Evolutionary conservation across 1,140 invertebrate species (phyloP).

Genomic region (Palaemon carinicauda): DNA sequence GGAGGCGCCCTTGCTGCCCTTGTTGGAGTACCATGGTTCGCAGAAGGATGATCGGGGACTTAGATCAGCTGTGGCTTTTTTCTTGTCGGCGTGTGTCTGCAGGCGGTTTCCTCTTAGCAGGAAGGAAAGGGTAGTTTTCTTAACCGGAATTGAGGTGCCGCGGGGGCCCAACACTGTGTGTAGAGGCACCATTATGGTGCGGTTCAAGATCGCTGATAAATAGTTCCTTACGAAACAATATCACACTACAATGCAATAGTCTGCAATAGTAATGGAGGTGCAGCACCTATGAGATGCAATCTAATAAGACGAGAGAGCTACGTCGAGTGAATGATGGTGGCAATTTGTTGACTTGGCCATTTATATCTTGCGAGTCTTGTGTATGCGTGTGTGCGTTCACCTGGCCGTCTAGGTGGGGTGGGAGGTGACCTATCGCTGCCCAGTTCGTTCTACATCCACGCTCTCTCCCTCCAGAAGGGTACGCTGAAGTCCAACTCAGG

Average conservation of each 20-base stretch:
- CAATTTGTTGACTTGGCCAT: neutral
- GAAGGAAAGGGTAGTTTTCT: neutral
- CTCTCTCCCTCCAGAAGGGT: neutral
- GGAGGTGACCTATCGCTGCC: neutral
- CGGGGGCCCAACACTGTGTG: neutral
- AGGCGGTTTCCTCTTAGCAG: neutral
- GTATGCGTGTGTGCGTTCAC: neutral
- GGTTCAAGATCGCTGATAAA: neutral
- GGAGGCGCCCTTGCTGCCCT: constrained; percentile 26
- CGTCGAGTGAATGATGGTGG: neutral
- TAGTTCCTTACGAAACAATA: constrained; percentile 7
- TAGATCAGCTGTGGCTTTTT: neutral
- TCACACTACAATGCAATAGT: neutral
- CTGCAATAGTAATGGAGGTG: neutral
- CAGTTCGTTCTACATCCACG: neutral
- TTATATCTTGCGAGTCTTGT: neutral
- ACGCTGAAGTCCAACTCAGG: neutral
- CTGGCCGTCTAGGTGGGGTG: neutral
- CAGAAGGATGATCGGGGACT: neutral
- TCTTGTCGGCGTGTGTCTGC: neutral
- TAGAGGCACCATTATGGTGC: constrained; percentile 30
- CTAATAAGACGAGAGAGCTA: neutral
- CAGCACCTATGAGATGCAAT: constrained; percentile 26
- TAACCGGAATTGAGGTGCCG: neutral
- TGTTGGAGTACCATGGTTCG: constrained; percentile 2